Percentiles rank a stretch among this genome's conserved stretches.
Evolutionary conservation across 2,113 vertebrate species (phyloP).

Genomic region (Tupaia chinensis): DNA sequence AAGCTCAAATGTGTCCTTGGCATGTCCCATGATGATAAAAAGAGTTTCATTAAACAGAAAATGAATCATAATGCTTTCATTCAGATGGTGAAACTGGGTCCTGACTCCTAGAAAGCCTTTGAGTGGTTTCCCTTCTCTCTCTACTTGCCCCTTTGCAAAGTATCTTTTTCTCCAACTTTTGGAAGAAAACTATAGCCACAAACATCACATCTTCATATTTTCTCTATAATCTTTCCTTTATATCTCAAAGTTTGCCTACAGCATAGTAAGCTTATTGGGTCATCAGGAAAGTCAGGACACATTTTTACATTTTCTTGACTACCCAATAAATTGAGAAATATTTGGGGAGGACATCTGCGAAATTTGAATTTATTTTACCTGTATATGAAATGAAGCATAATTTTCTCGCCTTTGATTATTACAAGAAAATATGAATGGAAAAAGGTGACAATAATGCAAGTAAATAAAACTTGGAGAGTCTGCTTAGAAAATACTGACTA

Average conservation of each 20-base stretch:
- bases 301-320: too few species aligned
- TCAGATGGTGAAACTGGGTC: background rate
- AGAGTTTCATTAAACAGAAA: slow-evolving; percentile 23
- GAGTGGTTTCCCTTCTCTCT: background rate
- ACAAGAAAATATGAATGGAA: slow-evolving; percentile 14
- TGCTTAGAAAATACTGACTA: background rate
- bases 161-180: background rate
- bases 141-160: background rate
- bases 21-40: background rate
- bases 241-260: background rate
- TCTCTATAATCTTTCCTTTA: background rate
- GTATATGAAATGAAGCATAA: background rate
- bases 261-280: too few species aligned
- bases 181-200: background rate
- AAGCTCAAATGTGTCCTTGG: background rate
- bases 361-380: background rate
- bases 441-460: background rate
- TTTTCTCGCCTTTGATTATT: background rate
- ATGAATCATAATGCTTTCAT: background rate
- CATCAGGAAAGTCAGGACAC: too few species aligned
- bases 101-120: slow-evolving; percentile 9
- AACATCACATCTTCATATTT: background rate
- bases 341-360: background rate
- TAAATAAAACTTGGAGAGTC: background rate
- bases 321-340: background rate